These are phyloP conservation scores for Peromyscus melanophrys DNA, from an alignment of 2,797 vertebrate genomes.

Conservation along the genomic window DNA sequence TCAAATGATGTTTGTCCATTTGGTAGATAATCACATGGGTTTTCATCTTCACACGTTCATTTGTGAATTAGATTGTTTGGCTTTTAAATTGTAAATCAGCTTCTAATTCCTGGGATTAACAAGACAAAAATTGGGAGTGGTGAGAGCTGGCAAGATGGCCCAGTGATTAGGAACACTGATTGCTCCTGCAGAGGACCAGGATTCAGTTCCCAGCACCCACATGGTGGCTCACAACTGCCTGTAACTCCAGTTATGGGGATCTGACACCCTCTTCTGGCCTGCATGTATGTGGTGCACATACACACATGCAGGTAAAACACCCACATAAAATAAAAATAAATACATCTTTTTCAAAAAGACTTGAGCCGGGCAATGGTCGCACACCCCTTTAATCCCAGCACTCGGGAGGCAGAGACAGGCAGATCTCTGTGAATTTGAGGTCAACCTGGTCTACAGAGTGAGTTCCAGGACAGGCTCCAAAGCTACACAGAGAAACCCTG, in stretches of 20 bases:
- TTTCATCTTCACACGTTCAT: conserved; percentile 1
- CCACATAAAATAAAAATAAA: background rate
- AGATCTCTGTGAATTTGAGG: background rate
- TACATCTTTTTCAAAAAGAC: background rate
- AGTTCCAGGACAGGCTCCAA: background rate
- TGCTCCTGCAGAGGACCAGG: background rate
- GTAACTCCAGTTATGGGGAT: background rate
- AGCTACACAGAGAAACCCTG: background rate
- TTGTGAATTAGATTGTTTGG: background rate
- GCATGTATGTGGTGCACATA: background rate
- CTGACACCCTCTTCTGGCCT: background rate
- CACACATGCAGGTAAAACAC: background rate
- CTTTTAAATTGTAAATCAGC: conserved; percentile 52
- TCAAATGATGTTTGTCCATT: background rate
- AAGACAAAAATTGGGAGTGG: background rate
- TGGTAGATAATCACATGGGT: background rate
- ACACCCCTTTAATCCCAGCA: background rate
- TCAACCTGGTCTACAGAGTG: background rate
- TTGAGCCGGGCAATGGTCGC: background rate
- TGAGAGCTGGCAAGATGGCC: background rate
- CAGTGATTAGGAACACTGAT: background rate
- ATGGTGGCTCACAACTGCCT: background rate
- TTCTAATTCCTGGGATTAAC: conserved; percentile 22
- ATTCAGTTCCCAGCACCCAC: background rate
- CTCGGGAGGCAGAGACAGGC: background rate